phyloP scores from a whole-genome alignment of 2,797 vertebrate species.

The Phrynocephalus vlangalii region DNA sequence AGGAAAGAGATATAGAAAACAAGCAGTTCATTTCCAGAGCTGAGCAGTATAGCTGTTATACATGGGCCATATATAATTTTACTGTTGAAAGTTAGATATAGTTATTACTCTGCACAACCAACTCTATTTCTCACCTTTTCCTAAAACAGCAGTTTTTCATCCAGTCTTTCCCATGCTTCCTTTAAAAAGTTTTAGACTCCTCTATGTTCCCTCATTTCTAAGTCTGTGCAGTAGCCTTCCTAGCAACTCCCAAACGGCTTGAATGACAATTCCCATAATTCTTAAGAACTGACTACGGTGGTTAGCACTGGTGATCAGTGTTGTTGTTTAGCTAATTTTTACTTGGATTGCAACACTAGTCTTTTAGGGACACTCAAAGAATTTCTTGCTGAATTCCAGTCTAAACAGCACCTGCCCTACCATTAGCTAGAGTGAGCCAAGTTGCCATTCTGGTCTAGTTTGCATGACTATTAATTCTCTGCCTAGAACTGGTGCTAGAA shows the following conservation, averaged over 20 bases:
- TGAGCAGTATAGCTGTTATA: neutral
- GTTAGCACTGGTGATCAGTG: too few species aligned
- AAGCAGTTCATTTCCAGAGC: neutral
- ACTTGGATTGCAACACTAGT: neutral
- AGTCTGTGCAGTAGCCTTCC: neutral
- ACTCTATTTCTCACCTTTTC: neutral
- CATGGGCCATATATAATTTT: neutral
- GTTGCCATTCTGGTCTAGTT: too few species aligned
- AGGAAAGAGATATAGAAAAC: neutral
- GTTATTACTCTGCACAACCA: neutral
- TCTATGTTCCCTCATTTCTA: neutral
- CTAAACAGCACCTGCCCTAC: neutral
- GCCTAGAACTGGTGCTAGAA: too few species aligned
- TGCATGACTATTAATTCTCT: too few species aligned
- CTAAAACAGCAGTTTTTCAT: too few species aligned
- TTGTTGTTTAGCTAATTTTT: neutral
- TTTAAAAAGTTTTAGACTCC: neutral
- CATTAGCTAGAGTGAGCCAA: too few species aligned
- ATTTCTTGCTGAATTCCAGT: neutral
- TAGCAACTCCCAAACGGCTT: neutral
- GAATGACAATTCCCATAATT: neutral
- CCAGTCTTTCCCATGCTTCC: too few species aligned
- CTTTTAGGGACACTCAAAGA: neutral
- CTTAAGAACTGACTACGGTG: neutral
- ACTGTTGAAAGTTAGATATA: neutral